Conservation (phyloP, 2,797 vertebrate species). For the Garrulus glandarius region DNA sequence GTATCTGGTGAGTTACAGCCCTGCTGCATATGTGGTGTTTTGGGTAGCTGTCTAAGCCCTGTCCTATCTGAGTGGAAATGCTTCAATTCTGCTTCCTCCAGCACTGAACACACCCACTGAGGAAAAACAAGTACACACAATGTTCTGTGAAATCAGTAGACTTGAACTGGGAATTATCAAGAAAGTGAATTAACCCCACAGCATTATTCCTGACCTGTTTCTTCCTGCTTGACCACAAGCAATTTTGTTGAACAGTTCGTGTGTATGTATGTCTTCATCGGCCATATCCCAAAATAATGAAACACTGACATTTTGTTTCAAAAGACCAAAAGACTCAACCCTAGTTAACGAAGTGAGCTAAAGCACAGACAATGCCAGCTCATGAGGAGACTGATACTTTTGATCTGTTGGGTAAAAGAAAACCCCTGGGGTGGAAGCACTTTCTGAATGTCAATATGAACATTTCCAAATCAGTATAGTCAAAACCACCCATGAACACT, state of each 20-base stretch:
- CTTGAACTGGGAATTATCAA: not conserved
- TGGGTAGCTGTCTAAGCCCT: not conserved
- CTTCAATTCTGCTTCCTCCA: not conserved
- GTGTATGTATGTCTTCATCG: not conserved
- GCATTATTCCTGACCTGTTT: not conserved
- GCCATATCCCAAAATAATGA: not conserved
- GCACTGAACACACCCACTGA: not conserved
- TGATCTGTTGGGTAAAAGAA: not conserved
- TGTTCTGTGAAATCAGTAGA: not conserved
- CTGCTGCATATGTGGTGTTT: not conserved
- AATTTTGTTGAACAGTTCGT: not conserved
- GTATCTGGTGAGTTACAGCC: not conserved
- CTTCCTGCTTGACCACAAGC: not conserved
- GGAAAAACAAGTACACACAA: not conserved
- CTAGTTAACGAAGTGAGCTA: not conserved
- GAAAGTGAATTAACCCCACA: not conserved
- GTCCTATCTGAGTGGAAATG: not conserved
- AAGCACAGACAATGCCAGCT: not conserved
- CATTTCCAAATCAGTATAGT: not conserved
- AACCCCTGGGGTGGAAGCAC: not conserved
- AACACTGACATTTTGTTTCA: not conserved
- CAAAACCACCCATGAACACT: not conserved
- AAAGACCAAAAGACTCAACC: not conserved
- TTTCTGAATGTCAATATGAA: not conserved
- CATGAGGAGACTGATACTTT: not conserved